A percentile compares a stretch with the other conserved stretches of the same genome.
These are phyloP conservation scores for Polia nebulosa DNA, from an alignment of 2,888 invertebrate species.

Conservation along the genomic window DNA sequence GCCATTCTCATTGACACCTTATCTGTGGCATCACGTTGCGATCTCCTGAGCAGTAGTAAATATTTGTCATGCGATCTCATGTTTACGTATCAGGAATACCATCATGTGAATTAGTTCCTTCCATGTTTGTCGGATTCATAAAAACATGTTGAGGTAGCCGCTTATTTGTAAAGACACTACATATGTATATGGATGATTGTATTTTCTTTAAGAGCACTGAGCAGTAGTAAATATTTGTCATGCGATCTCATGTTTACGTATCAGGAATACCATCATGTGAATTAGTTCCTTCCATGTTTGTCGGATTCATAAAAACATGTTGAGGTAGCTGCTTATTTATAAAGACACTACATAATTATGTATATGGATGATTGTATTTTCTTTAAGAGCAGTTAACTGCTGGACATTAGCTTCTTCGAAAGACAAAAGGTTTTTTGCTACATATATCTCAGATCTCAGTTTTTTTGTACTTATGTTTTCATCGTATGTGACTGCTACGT, in stretches of 20 bases:
- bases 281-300: slow-evolving; percentile 37
- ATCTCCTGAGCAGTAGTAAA: slow-evolving; percentile 65
- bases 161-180: slow-evolving; percentile 22
- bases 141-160: slow-evolving; percentile 38
- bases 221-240: too few relatives aligned
- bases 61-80: slow-evolving; percentile 63
- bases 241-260: too few relatives aligned
- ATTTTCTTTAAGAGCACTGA: neutral
- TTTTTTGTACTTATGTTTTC: neutral
- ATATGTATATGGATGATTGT: neutral
- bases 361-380: slow-evolving; percentile 6
- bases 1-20: slow-evolving; percentile 62
- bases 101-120: slow-evolving; percentile 39
- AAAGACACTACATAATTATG: neutral
- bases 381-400: neutral
- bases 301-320: slow-evolving; percentile 26
- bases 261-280: too few relatives aligned
- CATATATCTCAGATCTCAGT: neutral
- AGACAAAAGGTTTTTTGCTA: neutral
- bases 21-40: slow-evolving; percentile 56
- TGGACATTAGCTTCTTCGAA: neutral
- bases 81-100: slow-evolving; percentile 51
- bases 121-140: slow-evolving; percentile 14
- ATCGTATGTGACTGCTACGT: too few relatives aligned
- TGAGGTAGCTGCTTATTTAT: slow-evolving; percentile 39